These are phyloP conservation scores for Camponotus pennsylvanicus DNA, from an alignment of 1,140 invertebrate species.

Conservation along the genomic window DNA sequence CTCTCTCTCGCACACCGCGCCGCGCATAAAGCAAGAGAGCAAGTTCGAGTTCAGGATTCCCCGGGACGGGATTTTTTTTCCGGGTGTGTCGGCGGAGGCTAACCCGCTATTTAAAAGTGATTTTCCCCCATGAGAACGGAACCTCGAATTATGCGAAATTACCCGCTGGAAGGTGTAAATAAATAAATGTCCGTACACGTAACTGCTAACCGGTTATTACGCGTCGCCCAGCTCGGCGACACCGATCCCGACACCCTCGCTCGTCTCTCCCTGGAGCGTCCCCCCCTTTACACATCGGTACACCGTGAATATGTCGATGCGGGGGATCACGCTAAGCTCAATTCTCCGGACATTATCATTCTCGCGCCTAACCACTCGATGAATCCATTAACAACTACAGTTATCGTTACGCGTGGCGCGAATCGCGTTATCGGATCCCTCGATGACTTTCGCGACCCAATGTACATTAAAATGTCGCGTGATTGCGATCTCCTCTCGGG, in stretches of 20 bases:
- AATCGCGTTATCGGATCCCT: neutral
- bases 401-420: slow-evolving; percentile 39
- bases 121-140: slow-evolving; percentile 75
- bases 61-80: slow-evolving; percentile 55
- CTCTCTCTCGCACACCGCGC: slow-evolving; percentile 1
- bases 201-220: slow-evolving; percentile 83
- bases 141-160: slow-evolving; percentile 81
- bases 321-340: slow-evolving; percentile 58
- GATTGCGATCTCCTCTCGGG: neutral
- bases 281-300: slow-evolving; percentile 13
- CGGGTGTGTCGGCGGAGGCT: neutral
- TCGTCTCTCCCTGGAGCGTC: neutral
- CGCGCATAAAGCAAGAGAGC: slow-evolving; percentile 7
- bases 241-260: slow-evolving; percentile 54
- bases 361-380: slow-evolving; percentile 40
- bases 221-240: slow-evolving; percentile 76
- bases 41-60: slow-evolving; percentile 42
- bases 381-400: slow-evolving; percentile 58
- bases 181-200: slow-evolving; percentile 81
- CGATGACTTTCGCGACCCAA: neutral
- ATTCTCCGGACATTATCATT: slow-evolving; percentile 56
- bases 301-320: slow-evolving; percentile 53
- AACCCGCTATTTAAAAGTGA: slow-evolving; percentile 71
- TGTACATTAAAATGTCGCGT: neutral
- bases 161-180: slow-evolving; percentile 77